Base-by-base conservation (phyloP, 2,888 invertebrate species). In the Drosophila neonasuta region DNA sequence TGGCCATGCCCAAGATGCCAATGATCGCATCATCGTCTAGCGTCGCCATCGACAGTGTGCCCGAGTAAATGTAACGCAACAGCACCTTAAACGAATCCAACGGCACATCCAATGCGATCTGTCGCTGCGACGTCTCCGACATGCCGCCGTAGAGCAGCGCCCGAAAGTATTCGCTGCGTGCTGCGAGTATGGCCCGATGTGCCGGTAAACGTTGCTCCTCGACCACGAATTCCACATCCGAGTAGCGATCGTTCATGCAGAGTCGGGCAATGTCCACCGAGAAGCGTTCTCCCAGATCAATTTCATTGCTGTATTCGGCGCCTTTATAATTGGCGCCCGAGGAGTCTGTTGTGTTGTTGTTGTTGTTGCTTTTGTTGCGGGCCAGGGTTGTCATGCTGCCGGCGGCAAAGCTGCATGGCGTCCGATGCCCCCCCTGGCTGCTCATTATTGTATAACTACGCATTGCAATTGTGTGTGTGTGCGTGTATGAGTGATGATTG, bases 91-190 rank as follows among this genome's bases (percentile, higher is more conserved):
- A 97, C 11, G 97, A 96, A 65, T 94, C 94, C 50, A 96, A 90
- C 1, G 96, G 96, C 15, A 97, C 97, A 84, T 95, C 94, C 42
- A 99, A 91, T 87, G 95, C 95, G 60, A 99, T 96, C 92, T 97
- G 97, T 55, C 93, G 92, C 92, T 95, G 93, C 68, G 92, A 93
- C 0, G 95, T 93, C 90, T 96, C 96, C 67, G 94, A 93, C 91
- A 96, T 92, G n/a, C 95, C 95, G 8, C 96, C 96, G 91, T 94
- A 96, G 0, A 96, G 92, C 39, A 95, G 91, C 9, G 95, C 98
- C 90, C 98, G 93, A 91, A 99, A 99, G 92, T 99, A 99, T 86
- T 98, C 97, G 89, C 98, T 98, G 85, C 99, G 93, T 30, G 98
- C 96, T 0, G 99, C 99, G 58, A 99, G 92, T 44, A 99, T 96